These are phyloP conservation scores for Charaxes varanes DNA, from an alignment of 1,140 invertebrate species.

Conservation along the genomic window DNA sequence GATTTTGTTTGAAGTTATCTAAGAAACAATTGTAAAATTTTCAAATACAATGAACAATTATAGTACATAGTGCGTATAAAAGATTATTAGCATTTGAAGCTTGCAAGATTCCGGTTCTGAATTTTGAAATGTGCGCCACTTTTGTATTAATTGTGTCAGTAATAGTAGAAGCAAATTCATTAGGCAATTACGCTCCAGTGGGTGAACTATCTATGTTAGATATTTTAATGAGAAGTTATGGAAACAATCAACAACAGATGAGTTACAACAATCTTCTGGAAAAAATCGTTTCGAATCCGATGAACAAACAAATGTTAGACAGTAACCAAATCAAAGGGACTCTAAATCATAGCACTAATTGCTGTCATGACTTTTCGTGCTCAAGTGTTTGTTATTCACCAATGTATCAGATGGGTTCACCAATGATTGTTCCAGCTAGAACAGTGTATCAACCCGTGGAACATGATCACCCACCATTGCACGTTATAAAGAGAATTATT, in stretches of 20 bases:
- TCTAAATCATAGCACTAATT: slow-evolving; percentile 3
- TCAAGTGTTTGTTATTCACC: slow-evolving; percentile 19
- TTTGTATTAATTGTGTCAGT: not conserved
- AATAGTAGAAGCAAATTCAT: not conserved
- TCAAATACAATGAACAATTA: too few species aligned
- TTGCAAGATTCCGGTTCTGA: too few species aligned
- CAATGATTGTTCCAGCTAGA: slow-evolving; percentile 33
- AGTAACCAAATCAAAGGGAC: too few species aligned
- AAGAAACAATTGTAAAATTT: too few species aligned
- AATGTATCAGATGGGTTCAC: slow-evolving; percentile 15
- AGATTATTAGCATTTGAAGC: too few species aligned
- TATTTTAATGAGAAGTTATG: not conserved
- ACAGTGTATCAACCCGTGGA: slow-evolving; percentile 42
- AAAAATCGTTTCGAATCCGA: not conserved
- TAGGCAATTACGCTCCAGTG: not conserved
- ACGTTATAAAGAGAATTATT: slow-evolving; percentile 33
- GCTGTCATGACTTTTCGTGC: slow-evolving; percentile 15
- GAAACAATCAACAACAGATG: not conserved
- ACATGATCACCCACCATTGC: slow-evolving; percentile 46
- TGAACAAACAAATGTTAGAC: not conserved
- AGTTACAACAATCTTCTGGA: not conserved
- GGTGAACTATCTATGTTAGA: slow-evolving; percentile 1
- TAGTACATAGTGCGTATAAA: too few species aligned
- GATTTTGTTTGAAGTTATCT: too few species aligned
- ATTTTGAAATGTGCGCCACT: not conserved